Evolutionary conservation across 1,140 invertebrate genomes (phyloP), one percentile per base, ranked within the genome.

Genomic region (Pachypeltis micranthus): DNA sequence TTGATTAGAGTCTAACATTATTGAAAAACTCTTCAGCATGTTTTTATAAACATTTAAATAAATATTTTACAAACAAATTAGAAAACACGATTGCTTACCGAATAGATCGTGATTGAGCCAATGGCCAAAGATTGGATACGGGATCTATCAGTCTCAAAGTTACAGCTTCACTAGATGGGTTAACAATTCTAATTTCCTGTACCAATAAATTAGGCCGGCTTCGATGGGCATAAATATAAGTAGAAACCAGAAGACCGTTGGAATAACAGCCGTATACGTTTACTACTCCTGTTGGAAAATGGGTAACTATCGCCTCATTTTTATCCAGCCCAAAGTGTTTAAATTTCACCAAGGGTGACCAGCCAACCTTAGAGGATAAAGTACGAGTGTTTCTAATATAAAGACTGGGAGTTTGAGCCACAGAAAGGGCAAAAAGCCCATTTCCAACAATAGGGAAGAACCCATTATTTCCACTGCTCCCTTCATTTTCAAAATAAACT

Each of bases 371-470:
- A 39, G 88, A 70, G 26, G 85, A 85, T 65, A 93, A 75, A 0
- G 85, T 84, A 68, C 88, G 76, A 1, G 85, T 84, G 65, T 79
- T 73, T 72, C 85, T 85, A 39, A 88, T 82, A 64, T 85, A 84
- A 14, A 92, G 68, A 61, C 80, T 78, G 34, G 83, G 79, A 63
- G 86, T 80, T 26, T 81, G 77, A 61, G 81, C 75, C 23, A 90
- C 72, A 29, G 82, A 76, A 24, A 86, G 67, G 0, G 85, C 88
- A 66, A 90, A 75, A 57, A 85, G 74, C 2, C 89, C 88, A 78
- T 93, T 91, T 59, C 88, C 89, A 27, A 89, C 79, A 73, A 89
- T 90, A 69, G 86, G 84, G 69, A 86, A 77, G 72, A 82, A 87
- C 61, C 79, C 75, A 59, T 81, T 76, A 65, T 83, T 81, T 29